These are phyloP conservation scores for Ochropleura leucogaster DNA, from an alignment of 2,888 invertebrate genomes.

Conservation along the genomic window DNA sequence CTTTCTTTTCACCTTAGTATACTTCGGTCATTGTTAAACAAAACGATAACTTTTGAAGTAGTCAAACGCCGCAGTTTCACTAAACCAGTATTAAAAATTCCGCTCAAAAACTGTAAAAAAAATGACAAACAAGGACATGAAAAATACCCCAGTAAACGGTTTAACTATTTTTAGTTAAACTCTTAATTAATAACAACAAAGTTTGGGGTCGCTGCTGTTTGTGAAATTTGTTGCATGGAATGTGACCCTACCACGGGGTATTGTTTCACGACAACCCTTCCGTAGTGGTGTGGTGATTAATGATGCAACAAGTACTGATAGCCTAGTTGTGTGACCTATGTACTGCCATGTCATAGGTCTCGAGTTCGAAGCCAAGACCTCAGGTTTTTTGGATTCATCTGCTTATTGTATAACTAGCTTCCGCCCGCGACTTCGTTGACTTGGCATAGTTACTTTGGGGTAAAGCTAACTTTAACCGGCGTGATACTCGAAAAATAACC, in stretches of 20 bases:
- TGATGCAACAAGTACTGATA: neutral
- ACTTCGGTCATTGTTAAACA: neutral
- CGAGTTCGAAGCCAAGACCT: too few species aligned
- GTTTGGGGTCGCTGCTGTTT: constrained; percentile 61
- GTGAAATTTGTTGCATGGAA: constrained; percentile 65
- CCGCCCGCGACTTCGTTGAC: too few species aligned
- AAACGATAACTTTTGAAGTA: neutral
- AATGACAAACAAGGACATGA: constrained; percentile 33
- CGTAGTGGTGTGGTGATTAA: constrained; percentile 26
- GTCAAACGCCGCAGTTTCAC: neutral
- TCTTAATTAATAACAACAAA: constrained; percentile 70
- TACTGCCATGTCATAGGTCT: too few species aligned
- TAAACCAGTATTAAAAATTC: neutral
- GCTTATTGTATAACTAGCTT: too few species aligned
- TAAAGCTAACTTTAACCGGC: too few species aligned
- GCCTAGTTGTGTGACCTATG: too few species aligned
- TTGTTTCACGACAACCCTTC: constrained; percentile 25
- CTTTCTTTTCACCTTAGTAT: neutral
- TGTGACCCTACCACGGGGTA: constrained; percentile 56
- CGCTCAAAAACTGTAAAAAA: constrained; percentile 30
- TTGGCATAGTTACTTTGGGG: too few species aligned
- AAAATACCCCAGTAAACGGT: constrained; percentile 53
- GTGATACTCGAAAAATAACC: too few species aligned
- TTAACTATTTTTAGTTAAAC: constrained; percentile 65
- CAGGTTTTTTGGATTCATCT: too few species aligned